Conservation (phyloP, 2,888 invertebrate genomes). For the Parasteatoda lunata region DNA sequence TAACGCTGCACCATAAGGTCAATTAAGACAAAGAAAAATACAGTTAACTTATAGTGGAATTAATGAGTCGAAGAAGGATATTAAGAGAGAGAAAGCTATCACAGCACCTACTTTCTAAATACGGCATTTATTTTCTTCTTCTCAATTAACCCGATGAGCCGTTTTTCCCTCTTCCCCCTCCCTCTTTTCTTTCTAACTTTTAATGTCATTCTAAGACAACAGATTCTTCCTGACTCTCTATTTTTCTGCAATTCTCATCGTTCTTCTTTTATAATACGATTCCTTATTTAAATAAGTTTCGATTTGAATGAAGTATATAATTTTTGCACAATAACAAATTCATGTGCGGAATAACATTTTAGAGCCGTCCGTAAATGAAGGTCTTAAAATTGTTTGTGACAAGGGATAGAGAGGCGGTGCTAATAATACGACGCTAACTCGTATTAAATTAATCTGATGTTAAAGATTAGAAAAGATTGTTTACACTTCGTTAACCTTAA, state of each 20-base stretch:
- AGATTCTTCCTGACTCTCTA: constrained; percentile 50
- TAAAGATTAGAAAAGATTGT: too few species aligned
- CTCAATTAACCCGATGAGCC: constrained; percentile 9
- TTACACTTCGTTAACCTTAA: too few species aligned
- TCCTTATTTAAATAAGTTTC: too few species aligned
- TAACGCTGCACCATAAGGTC: constrained; percentile 46
- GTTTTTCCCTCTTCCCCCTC: constrained; percentile 39
- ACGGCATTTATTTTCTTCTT: constrained; percentile 53
- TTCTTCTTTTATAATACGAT: too few species aligned
- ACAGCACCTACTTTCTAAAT: constrained; percentile 38
- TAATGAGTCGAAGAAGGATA: constrained; percentile 55
- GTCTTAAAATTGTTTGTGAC: too few species aligned
- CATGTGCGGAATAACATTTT: too few species aligned
- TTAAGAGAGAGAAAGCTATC: constrained; percentile 46
- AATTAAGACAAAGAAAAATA: constrained; percentile 51
- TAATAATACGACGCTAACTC: too few species aligned
- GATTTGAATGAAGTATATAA: too few species aligned
- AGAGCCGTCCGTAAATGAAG: too few species aligned
- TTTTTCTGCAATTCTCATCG: constrained; percentile 20
- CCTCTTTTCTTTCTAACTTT: constrained; percentile 47
- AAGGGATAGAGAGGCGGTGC: too few species aligned
- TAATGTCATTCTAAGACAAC: constrained; percentile 64
- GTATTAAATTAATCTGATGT: too few species aligned
- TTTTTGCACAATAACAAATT: too few species aligned
- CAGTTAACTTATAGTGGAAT: constrained; percentile 56